Evolutionary conservation across 2,797 vertebrate species (phyloP), one percentile per base, ranked within the genome.

Genomic region (Sebastes kiyomatsui): DNA sequence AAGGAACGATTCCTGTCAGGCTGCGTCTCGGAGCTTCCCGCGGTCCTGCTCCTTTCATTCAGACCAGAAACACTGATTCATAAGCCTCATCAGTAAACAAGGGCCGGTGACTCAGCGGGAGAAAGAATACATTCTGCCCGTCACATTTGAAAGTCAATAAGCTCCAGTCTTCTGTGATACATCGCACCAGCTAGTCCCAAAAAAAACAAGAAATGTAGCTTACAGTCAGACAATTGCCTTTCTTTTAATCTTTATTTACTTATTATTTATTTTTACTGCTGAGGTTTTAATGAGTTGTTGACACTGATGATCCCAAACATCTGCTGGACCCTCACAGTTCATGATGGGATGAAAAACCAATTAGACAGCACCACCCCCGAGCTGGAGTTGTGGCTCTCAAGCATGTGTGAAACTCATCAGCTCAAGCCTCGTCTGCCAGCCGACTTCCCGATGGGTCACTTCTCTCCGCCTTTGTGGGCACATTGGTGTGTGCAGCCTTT

Each of bases 201-300:
- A 64, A 65, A 76, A 33, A 62, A 22, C 14, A 42, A 46, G 27
- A 69, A 67, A 72, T 30, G 22, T 58, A 64, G 16, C 55, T 67
- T 87, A 85, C 70, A 77, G 85, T 72, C 77, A 84, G 62, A 77
- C 85, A 46, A 5, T 54, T 28, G 72, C 58, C 75, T 84, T 54
- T 62, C 59, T 76, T 82, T 86, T 76, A 59, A 77, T 89, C 66
- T 52, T 65, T 79, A 6, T 69, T 42, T 65, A 38, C 52, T 67
- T 56, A 66, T 38, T 46, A 67, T 79, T 87, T 81, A 42, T 42
- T 84, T 75, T 33, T 25, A 38, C 78, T 72, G 84, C 84, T 83
- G 77, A 55, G 77, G 85, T 92, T 94, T 94, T 95, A 95, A 95
- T 94, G 94, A 95, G 93, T 88, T 95, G 92, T 94, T 94, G 93